Base-by-base conservation (phyloP, 2,888 invertebrate species). In the Busseola fusca region DNA sequence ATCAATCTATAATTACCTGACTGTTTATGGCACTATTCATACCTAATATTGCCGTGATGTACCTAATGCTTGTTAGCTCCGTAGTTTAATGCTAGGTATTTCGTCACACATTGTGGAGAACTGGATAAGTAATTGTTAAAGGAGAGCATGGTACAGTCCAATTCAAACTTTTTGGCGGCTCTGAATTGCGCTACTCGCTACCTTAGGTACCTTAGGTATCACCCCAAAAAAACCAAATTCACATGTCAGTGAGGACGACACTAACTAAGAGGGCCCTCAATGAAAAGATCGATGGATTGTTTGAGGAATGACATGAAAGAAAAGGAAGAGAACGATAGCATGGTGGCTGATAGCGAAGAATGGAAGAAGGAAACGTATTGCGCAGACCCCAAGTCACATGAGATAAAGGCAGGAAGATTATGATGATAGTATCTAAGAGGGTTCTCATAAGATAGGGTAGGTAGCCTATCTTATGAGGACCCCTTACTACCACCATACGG, bases 1-100 rank as follows among this genome's bases (percentile, higher is more conserved):
- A 89, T 88, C 86, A 83, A 86, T 86, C 75, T 78, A 76, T 83
- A 86, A 78, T 78, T 86, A 82, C 82, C 82, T 72, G 64, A 70
- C 69, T 80, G 82, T 89, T 87, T 86, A 86, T 75, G 69, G 82
- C 54, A 67, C 84, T 86, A 85, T 86, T 84, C 86, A 84, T 84
- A n/a, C n/a, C n/a, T n/a, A 86, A 76, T 78, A 83, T 81, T 75
- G 34, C 50, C 57, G 37, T 54, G 59, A 64, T 69, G 77, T 67
- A 77, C 21, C 10, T 48, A 48, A 50, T 75, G 37, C 42, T 64
- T 69, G 69, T 62, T 70, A 69, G 50, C 45, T 69, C 1, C n/a
- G 14, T 50, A 16, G 40, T 14, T 25, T 57, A 67, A n/a, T 64
- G 52, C 40, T 45, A 45, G 58, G 50, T 64, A 48, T 34, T 48